These are phyloP conservation scores for Scolanthus callimorphus DNA, from an alignment of 92 coral and sea anemone species.

Conservation along the genomic window DNA sequence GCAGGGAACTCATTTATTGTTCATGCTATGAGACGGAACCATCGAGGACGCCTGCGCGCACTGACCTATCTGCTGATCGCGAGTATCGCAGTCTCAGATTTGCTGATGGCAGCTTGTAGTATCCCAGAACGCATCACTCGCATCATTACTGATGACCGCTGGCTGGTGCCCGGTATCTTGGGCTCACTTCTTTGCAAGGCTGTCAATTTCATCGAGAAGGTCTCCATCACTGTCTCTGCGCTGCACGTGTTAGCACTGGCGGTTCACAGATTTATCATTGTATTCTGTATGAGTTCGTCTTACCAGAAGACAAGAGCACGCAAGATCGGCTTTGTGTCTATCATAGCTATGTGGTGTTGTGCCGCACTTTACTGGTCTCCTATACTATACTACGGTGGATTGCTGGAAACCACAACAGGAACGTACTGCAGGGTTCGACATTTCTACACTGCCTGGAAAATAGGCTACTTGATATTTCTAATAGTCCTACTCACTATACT, in stretches of 20 bases:
- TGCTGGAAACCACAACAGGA: constrained; percentile 8
- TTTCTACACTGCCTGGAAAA: constrained; percentile 44
- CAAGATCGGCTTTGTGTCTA: constrained; percentile 13
- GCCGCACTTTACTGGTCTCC: constrained; percentile 68
- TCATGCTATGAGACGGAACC: constrained; percentile 37
- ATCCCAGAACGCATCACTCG: constrained; percentile 59
- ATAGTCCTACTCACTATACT: constrained; percentile 51
- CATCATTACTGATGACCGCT: constrained; percentile 22
- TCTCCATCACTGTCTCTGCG: constrained; percentile 50
- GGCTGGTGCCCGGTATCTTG: constrained; percentile 38
- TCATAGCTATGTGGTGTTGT: constrained; percentile 57
- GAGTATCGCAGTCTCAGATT: constrained; percentile 55
- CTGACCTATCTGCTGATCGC: constrained; percentile 48
- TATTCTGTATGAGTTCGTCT: constrained; percentile 23
- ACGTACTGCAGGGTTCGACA: constrained; percentile 36
- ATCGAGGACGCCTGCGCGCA: constrained; percentile 45
- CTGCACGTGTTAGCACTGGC: constrained; percentile 48
- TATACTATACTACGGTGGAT: constrained; percentile 59
- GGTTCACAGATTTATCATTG: constrained; percentile 41
- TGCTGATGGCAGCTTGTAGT: constrained; percentile 45
- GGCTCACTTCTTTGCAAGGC: constrained; percentile 48
- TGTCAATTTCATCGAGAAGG: constrained; percentile 53
- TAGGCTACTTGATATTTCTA: constrained; percentile 59
- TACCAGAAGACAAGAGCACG: constrained; percentile 19
- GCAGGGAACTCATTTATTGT: constrained; percentile 42